Percentiles rank a stretch among this genome's conserved stretches.
Conservation (phyloP, 2,797 vertebrate genomes). For the Avahi laniger region DNA sequence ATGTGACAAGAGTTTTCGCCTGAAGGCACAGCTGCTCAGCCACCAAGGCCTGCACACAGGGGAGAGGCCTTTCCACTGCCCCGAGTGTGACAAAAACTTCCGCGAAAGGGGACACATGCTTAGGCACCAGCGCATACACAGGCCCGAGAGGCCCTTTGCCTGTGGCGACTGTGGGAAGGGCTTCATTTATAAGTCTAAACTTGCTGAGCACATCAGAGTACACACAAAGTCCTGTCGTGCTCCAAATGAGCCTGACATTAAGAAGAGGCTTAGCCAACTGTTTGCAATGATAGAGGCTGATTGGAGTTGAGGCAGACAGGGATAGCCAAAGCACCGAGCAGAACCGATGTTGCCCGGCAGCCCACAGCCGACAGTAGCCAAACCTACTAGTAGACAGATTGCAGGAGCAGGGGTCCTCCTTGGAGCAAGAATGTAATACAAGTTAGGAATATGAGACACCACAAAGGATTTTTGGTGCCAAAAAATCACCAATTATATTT, state of each 20-base stretch:
- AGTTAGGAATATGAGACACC: background rate
- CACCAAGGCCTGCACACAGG: conserved; percentile 68
- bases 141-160: conserved; percentile 62
- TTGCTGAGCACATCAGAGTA: conserved; percentile 23
- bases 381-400: background rate
- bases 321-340: fast-evolving
- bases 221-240: background rate
- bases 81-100: conserved; percentile 72
- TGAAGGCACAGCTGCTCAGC: conserved; percentile 72
- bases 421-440: background rate
- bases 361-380: background rate
- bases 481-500: background rate
- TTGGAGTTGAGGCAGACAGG: conserved; percentile 49
- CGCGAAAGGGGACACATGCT: conserved; percentile 67
- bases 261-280: conserved; percentile 61
- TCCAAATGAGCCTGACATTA: background rate
- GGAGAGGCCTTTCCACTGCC: conserved; percentile 68
- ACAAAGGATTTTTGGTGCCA: background rate
- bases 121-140: conserved; percentile 74
- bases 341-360: fast-evolving
- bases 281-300: conserved; percentile 71
- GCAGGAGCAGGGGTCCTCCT: background rate
- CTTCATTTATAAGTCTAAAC: conserved; percentile 69
- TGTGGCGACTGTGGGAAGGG: conserved; percentile 71
- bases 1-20: conserved; percentile 70